These are phyloP conservation scores for Mesorhabditis belari DNA, from an alignment of 2,888 invertebrate species.

Conservation along the genomic window DNA sequence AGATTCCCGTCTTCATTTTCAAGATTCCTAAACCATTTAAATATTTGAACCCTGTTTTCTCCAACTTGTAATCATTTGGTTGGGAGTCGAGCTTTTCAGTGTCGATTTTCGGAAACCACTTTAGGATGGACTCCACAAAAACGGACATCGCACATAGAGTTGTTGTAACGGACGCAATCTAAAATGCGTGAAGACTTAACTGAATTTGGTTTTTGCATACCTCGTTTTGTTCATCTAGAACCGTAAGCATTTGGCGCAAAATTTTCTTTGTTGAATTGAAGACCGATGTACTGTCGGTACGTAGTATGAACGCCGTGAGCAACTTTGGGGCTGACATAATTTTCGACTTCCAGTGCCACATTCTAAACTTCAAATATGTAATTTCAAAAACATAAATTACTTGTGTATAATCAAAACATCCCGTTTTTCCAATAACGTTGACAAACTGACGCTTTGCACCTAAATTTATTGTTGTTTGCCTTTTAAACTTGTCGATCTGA, in stretches of 20 bases:
- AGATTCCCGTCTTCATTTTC: too few relatives aligned
- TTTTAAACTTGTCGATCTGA: too few relatives aligned
- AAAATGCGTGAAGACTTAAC: slow-evolving; percentile 7
- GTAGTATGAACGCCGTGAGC: slow-evolving; percentile 16
- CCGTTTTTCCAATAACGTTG: not conserved
- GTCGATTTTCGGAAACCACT: slow-evolving; percentile 17
- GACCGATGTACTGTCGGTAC: slow-evolving; percentile 8
- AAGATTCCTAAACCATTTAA: too few relatives aligned
- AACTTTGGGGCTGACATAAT: slow-evolving; percentile 21
- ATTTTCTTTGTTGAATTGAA: slow-evolving; percentile 17
- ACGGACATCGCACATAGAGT: slow-evolving; percentile 17
- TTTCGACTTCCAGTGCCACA: not conserved
- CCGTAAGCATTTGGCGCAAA: slow-evolving; percentile 20
- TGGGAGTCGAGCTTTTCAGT: not conserved
- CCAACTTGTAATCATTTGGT: too few relatives aligned
- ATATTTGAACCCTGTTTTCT: too few relatives aligned
- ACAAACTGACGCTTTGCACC: too few relatives aligned
- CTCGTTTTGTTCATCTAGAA: slow-evolving; percentile 25
- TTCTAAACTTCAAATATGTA: too few relatives aligned
- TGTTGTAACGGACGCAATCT: too few relatives aligned
- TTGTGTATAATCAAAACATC: not conserved
- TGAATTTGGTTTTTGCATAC: slow-evolving; percentile 1
- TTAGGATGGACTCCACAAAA: slow-evolving; percentile 19
- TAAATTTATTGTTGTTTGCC: too few relatives aligned
- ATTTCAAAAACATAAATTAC: too few relatives aligned